These are phyloP conservation scores for Amphipyra berbera DNA, from an alignment of 2,888 invertebrate species.

Conservation along the genomic window DNA sequence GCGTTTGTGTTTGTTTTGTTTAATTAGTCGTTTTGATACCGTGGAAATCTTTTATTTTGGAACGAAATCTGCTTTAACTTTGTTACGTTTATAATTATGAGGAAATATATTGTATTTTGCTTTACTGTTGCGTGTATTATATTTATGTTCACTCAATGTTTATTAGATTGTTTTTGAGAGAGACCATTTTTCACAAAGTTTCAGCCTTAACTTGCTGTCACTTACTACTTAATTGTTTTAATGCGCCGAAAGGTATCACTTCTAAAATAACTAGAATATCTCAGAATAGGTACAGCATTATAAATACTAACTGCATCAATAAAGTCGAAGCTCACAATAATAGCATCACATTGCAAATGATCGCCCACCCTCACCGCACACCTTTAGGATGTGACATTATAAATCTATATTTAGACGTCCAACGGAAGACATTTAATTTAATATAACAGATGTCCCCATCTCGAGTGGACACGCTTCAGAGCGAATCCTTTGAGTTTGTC, in stretches of 20 bases:
- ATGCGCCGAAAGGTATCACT: too few species aligned
- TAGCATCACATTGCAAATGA: conserved; percentile 52
- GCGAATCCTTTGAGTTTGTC: conserved; percentile 85
- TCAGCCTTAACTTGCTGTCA: too few species aligned
- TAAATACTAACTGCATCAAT: too few species aligned
- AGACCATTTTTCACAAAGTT: too few species aligned
- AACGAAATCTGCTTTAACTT: not conserved
- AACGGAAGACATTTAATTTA: conserved; percentile 81
- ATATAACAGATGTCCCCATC: conserved; percentile 83
- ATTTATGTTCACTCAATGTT: not conserved
- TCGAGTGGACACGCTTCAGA: conserved; percentile 76
- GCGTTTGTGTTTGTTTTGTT: conserved; percentile 48
- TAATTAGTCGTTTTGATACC: conserved; percentile 46
- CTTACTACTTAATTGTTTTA: too few species aligned
- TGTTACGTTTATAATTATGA: too few species aligned
- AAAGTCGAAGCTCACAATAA: conserved; percentile 4
- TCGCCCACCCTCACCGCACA: conserved; percentile 53
- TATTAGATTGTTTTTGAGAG: too few species aligned
- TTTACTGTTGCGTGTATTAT: not conserved
- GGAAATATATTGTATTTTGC: not conserved
- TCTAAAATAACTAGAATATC: too few species aligned
- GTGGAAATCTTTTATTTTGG: conserved; percentile 16
- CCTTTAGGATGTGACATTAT: conserved; percentile 65
- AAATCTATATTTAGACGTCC: conserved; percentile 69
- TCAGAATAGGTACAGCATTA: too few species aligned